Percentiles rank a stretch among this genome's conserved stretches.
phyloP scores from a whole-genome alignment of 2,797 vertebrate genomes.

The Botia almorhae region DNA sequence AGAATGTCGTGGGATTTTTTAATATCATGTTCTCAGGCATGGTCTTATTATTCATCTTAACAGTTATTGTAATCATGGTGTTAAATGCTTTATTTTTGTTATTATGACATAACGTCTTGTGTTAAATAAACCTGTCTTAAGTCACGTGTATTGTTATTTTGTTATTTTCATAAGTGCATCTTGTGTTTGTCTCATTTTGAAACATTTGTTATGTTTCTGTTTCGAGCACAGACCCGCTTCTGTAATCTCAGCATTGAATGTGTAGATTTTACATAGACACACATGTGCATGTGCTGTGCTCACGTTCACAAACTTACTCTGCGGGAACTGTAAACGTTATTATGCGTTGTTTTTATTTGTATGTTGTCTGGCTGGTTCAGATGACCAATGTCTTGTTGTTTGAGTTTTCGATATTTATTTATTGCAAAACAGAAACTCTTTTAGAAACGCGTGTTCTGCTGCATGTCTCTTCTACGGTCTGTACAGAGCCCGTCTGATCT shows the following conservation, averaged over 20 bases:
- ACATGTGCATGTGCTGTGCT: conserved; percentile 9
- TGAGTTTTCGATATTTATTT: conserved; percentile 56
- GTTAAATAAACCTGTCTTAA: background rate
- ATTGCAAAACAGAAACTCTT: conserved; percentile 14
- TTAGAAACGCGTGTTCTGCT: conserved; percentile 25
- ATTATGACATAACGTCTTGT: conserved; percentile 8
- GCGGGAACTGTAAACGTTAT: conserved; percentile 1
- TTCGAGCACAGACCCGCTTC: background rate
- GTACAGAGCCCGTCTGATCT: conserved; percentile 18
- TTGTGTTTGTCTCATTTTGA: conserved; percentile 23
- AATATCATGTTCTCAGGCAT: conserved; percentile 37
- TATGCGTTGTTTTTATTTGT: conserved; percentile 48
- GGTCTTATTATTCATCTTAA: conserved; percentile 17
- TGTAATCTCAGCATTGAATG: background rate
- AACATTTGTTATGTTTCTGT: background rate
- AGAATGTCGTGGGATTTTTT: conserved; percentile 13
- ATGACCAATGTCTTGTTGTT: conserved; percentile 55
- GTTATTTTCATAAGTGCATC: conserved; percentile 13
- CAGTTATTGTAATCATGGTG: conserved; percentile 19
- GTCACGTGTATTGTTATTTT: conserved; percentile 12
- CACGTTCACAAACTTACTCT: background rate
- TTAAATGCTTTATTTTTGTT: conserved; percentile 25
- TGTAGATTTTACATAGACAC: conserved; percentile 2
- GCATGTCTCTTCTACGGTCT: conserved; percentile 40
- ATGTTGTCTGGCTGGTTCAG: conserved; percentile 80